Conservation (phyloP, 2,797 vertebrate genomes). For the Brotula barbata region DNA sequence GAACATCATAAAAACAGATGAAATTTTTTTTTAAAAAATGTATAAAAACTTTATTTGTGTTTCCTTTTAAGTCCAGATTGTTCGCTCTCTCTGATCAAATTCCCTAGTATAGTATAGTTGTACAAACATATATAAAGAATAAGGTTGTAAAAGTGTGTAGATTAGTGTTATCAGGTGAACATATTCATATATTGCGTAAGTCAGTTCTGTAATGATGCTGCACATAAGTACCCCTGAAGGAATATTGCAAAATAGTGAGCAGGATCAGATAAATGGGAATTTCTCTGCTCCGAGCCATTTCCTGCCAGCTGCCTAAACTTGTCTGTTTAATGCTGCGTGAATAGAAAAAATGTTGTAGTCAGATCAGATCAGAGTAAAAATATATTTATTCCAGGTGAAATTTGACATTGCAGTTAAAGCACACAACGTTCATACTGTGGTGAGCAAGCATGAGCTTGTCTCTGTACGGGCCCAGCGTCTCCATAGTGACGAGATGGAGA, state of each 20-base stretch:
- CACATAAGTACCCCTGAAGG: neutral
- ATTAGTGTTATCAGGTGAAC: too few species aligned
- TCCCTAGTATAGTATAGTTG: too few species aligned
- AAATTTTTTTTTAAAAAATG: too few species aligned
- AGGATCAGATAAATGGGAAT: conserved; percentile 11
- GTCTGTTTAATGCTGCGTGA: conserved; percentile 10
- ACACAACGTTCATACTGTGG: conserved; percentile 31
- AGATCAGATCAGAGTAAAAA: neutral
- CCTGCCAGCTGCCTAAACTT: conserved; percentile 30
- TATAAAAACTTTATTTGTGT: too few species aligned
- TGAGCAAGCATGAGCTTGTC: conserved; percentile 59
- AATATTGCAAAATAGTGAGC: conserved; percentile 6
- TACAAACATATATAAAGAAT: too few species aligned
- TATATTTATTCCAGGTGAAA: neutral
- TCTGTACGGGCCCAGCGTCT: conserved; percentile 62
- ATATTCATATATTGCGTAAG: conserved; percentile 3
- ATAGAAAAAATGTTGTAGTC: too few species aligned
- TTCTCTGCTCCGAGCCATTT: conserved; percentile 30
- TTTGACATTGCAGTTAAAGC: conserved; percentile 1
- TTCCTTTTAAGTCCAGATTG: too few species aligned
- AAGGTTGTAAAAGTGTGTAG: too few species aligned
- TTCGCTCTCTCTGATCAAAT: too few species aligned
- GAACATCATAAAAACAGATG: too few species aligned
- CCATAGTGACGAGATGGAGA: conserved; percentile 72
- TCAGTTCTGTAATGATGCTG: neutral